Base-by-base conservation (phyloP, 2,113 vertebrate genomes). In the Aramus guarauna region DNA sequence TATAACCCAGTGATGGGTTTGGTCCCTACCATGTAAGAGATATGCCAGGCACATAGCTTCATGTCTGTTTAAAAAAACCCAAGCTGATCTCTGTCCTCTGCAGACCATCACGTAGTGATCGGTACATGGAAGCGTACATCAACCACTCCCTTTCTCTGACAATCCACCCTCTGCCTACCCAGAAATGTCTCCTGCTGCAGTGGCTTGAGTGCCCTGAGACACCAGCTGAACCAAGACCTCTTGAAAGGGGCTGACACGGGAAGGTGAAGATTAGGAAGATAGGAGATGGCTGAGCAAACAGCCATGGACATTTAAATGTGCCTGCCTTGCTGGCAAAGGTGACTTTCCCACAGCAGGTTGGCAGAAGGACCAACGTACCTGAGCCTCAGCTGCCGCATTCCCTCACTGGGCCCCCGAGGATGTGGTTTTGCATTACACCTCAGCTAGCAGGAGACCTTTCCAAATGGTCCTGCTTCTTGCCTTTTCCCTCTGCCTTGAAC, bases 181-280 rank as follows among this genome's bases (percentile, higher is more conserved):
- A 85, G 60, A 71, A 75, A 47, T 1, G 0, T n/a, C 29, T 76
- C 36, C 36, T 47, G 52, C 81, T 78, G 41, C 37, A 90, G 64
- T 15, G 41, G 23, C 58, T 43, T 24, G 37, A 72, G 37, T 0
- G 0, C 23, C 43, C 58, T 36, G 55, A 39, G 43, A 37, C 20
- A 32, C 29, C 43, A 92, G 50, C 59, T 69, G 39, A 77, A 66
- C 29, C 24, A 45, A 30, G 37, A 50, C 17, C 7, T 77, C 50
- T 55, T 80, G 68, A 41, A 90, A 84, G 52, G 47, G 71, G 8
- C 43, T 82, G 52, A 43, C 17, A 19, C 10, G 39, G 36, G n/a
- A 74, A 81, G 47, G n/a, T 69, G 18, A 47, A 43, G 39, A 15
- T 66, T 34, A 23, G 22, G 43, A 43, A 43, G 29, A 58, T 2